Evolutionary conservation across 2,888 invertebrate species (phyloP).

Genomic region (Lamproptera curius): DNA sequence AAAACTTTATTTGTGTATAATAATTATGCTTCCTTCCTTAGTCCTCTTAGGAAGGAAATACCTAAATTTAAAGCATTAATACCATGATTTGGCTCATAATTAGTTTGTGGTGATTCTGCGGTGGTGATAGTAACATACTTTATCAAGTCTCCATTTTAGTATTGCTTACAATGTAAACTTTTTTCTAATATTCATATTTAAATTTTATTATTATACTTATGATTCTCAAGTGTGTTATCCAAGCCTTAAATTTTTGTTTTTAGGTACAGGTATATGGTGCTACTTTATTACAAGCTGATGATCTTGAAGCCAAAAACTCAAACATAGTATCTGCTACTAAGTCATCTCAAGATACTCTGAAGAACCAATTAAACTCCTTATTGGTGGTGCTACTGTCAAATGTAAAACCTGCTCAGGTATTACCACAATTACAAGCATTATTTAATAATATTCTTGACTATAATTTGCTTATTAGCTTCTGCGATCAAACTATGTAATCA

Average conservation of each 20-base stretch:
- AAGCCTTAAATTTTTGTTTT: too few species aligned
- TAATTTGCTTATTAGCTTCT: slow-evolving; percentile 42
- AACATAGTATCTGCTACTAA: not conserved
- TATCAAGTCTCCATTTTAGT: too few species aligned
- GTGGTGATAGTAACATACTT: too few species aligned
- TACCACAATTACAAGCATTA: slow-evolving; percentile 42
- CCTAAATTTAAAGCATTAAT: too few species aligned
- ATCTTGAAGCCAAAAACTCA: slow-evolving; percentile 6
- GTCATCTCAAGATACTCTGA: slow-evolving; percentile 37
- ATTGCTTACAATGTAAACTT: too few species aligned
- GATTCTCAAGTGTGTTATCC: too few species aligned
- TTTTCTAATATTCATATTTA: too few species aligned
- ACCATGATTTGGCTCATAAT: too few species aligned
- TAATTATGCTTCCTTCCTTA: too few species aligned
- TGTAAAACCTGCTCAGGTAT: slow-evolving; percentile 36
- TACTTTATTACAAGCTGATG: slow-evolving; percentile 3
- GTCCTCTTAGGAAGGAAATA: too few species aligned
- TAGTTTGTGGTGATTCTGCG: too few species aligned
- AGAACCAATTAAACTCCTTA: slow-evolving; percentile 39
- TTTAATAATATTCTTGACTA: slow-evolving; percentile 56
- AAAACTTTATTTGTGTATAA: not conserved
- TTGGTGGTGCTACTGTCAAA: slow-evolving; percentile 30
- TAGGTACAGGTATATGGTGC: slow-evolving; percentile 16
- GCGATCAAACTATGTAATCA: slow-evolving; percentile 47
- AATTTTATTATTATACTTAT: too few species aligned